Base-by-base conservation (phyloP, 2,888 invertebrate species). In the Stenurella melanura region DNA sequence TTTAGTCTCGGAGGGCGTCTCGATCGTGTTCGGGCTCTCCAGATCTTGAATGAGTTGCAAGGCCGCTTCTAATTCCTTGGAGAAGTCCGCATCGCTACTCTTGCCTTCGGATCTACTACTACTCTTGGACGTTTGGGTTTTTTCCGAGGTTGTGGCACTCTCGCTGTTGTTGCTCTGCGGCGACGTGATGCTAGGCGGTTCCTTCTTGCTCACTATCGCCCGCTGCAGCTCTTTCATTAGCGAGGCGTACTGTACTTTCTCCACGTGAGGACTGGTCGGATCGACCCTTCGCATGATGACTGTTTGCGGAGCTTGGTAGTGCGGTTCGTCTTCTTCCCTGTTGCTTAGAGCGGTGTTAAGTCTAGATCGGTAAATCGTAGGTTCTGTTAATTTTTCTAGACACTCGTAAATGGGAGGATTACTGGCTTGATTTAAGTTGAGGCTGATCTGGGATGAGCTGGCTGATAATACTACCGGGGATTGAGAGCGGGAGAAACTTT, bases 401-500 rank as follows among this genome's bases (percentile, higher is more conserved):
- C 89, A 90, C 82, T 90, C 90, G 80, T 90, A 90, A 74, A 90
- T 89, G 15, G 88, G 89, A 21, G 89, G 89, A 73, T 82, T 79
- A 30, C 18, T 34, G 19, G 75, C 63, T 67, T 74, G 76, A 58
- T 73, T 80, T 21, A 80, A 83, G 78, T 87, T 88, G 73, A 89
- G 84, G 75, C 89, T 90, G 81, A 85, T 76, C 76, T 90, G 90
- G 18, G 90, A 90, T n/a, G 90, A 90, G 76, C 90, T 90, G n/a
- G 90, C 90, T 1, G 91, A 91, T 58, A 90, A 86, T 10, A 88
- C 84, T 12, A 89, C 88, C 10, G 91, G 91, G 10, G 91, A 91
- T 50, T 90, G 89, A 15, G 90, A 90, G 54, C 90, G 86, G 0
- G 91, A 91, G 83, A 91, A 91, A 81, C 91, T 91, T 80, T 90